A percentile compares a stretch with the other conserved stretches of the same genome.
Evolutionary conservation across 1,140 invertebrate species (phyloP).

Genomic region (Aphelinus certus): DNA sequence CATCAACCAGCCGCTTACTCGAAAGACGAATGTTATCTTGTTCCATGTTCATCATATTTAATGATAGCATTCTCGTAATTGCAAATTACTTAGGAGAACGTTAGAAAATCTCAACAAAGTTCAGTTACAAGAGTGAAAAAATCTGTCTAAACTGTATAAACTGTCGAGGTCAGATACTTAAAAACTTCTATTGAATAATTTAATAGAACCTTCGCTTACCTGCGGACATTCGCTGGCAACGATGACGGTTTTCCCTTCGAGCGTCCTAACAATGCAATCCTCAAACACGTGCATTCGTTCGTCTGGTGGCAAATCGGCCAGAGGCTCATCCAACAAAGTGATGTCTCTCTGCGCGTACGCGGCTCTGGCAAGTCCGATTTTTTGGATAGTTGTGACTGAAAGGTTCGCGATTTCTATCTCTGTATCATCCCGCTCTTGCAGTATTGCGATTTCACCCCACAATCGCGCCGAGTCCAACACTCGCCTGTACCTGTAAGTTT

Average conservation of each 20-base stretch:
- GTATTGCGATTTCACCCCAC: background rate
- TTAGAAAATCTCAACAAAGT: too few species aligned
- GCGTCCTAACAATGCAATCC: background rate
- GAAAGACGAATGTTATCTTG: too few species aligned
- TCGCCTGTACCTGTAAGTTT: slow-evolving; percentile 1
- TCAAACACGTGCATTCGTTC: slow-evolving; percentile 6
- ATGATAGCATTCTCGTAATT: too few species aligned
- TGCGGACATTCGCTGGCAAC: slow-evolving; percentile 11
- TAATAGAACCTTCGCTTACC: background rate
- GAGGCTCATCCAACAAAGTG: slow-evolving; percentile 68
- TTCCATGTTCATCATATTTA: too few species aligned
- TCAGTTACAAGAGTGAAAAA: background rate
- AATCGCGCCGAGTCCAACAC: background rate
- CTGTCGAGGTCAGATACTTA: too few species aligned
- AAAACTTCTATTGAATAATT: too few species aligned
- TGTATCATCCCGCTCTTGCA: slow-evolving; percentile 24
- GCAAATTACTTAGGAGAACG: too few species aligned
- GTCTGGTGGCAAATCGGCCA: slow-evolving; percentile 53
- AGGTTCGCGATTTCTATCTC: background rate
- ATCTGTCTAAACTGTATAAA: too few species aligned
- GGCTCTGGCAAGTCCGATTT: slow-evolving; percentile 70
- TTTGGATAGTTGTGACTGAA: slow-evolving; percentile 68
- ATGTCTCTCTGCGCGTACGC: slow-evolving; percentile 68
- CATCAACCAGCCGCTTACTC: too few species aligned
- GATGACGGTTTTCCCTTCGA: slow-evolving; percentile 11